These are phyloP conservation scores for Petroica traversi DNA, from an alignment of 2,113 vertebrate genomes.

Conservation along the genomic window DNA sequence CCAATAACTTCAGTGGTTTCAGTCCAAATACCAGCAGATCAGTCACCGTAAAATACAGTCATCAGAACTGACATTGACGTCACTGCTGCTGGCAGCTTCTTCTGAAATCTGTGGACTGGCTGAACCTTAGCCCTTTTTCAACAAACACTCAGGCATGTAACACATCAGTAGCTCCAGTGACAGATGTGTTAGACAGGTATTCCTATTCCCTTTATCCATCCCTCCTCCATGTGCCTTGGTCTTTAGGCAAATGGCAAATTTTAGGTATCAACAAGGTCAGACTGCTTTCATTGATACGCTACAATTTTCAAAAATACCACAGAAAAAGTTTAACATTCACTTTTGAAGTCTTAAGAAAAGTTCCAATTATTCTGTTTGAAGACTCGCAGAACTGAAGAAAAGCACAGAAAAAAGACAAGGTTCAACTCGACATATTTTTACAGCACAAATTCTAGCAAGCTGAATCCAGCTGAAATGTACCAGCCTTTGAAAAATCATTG, in stretches of 20 bases:
- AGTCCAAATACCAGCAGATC: conserved; percentile 3
- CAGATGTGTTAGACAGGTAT: not conserved
- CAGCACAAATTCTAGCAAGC: not conserved
- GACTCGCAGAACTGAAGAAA: not conserved
- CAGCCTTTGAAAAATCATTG: conserved; percentile 21
- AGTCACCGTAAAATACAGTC: not conserved
- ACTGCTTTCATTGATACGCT: not conserved
- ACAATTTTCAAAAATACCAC: not conserved
- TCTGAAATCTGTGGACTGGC: not conserved
- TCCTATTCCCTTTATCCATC: not conserved
- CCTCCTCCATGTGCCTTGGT: not conserved
- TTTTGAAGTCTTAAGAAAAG: not conserved
- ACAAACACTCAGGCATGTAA: not conserved
- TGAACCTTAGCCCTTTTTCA: conserved; percentile 9
- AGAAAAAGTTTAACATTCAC: not conserved
- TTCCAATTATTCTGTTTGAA: conserved; percentile 25
- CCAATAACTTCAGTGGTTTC: not conserved
- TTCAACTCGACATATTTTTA: not conserved
- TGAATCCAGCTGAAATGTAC: not conserved
- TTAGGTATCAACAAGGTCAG: not conserved
- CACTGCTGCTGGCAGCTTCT: not conserved
- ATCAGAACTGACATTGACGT: not conserved
- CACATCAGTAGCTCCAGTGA: not conserved
- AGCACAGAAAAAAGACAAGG: not conserved
- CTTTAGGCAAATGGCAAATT: not conserved